A percentile compares a stretch with the other conserved stretches of the same genome.
Conservation (phyloP, 2,113 vertebrate species). For the Eubucco bourcierii region DNA sequence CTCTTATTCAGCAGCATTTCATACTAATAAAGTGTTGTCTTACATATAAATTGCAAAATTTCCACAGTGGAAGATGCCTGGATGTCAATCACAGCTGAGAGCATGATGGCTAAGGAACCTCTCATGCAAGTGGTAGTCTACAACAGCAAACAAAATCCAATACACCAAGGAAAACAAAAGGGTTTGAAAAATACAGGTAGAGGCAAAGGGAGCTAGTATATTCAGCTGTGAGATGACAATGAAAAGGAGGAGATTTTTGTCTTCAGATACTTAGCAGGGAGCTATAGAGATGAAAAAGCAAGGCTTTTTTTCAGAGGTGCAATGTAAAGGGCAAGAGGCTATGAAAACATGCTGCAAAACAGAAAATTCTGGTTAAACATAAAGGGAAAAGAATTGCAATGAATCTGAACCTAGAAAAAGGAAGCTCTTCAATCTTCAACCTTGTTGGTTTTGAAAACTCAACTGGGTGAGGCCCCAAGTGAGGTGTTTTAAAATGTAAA, state of each 20-base stretch:
- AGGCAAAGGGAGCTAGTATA: background rate
- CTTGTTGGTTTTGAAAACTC: background rate
- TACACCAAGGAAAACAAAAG: background rate
- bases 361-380: background rate
- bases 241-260: background rate
- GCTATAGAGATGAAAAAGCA: background rate
- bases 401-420: background rate
- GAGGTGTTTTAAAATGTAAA: background rate
- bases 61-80: background rate
- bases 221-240: background rate
- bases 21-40: fast-evolving
- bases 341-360: background rate
- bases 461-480: background rate
- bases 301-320: background rate
- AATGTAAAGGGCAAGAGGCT: background rate
- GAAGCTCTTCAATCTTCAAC: background rate
- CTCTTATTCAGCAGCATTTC: background rate
- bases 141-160: background rate
- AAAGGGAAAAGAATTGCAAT: background rate
- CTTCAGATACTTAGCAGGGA: background rate
- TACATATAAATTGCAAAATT: background rate
- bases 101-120: background rate
- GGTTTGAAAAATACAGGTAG: background rate
- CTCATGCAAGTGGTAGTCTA: background rate
- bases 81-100: background rate